Conservation (phyloP, 2,797 vertebrate species). For the Coccyzus lansbergi region DNA sequence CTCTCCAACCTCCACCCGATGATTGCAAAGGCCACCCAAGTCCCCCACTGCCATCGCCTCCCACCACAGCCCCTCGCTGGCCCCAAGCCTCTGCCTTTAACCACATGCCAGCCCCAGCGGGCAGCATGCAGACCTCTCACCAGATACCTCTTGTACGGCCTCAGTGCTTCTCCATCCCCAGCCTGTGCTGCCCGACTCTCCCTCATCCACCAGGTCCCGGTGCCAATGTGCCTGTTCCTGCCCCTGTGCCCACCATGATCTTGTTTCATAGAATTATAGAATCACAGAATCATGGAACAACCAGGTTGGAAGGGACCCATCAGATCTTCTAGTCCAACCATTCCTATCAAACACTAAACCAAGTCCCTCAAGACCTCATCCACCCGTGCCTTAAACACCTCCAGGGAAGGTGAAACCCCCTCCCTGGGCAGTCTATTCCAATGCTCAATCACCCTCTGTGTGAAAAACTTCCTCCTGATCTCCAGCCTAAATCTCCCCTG, state of each 20-base stretch:
- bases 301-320: too few species aligned
- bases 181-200: rapidly evolving
- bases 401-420: too few species aligned
- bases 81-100: neutral
- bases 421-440: too few species aligned
- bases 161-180: neutral
- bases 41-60: neutral
- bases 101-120: neutral
- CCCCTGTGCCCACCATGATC: rapidly evolving
- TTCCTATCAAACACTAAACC: too few species aligned
- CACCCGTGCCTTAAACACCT: too few species aligned
- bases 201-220: neutral
- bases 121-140: neutral
- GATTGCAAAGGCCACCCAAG: neutral
- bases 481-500: too few species aligned
- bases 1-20: neutral
- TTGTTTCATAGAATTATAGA: too few species aligned
- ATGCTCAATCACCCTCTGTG: too few species aligned
- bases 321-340: too few species aligned
- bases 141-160: rapidly evolving
- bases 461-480: too few species aligned
- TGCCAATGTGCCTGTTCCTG: neutral
- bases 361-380: too few species aligned
- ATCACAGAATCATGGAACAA: too few species aligned
- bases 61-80: neutral